Conservation (phyloP, 1,140 invertebrate species). For the Drosophila sulfurigaster region DNA sequence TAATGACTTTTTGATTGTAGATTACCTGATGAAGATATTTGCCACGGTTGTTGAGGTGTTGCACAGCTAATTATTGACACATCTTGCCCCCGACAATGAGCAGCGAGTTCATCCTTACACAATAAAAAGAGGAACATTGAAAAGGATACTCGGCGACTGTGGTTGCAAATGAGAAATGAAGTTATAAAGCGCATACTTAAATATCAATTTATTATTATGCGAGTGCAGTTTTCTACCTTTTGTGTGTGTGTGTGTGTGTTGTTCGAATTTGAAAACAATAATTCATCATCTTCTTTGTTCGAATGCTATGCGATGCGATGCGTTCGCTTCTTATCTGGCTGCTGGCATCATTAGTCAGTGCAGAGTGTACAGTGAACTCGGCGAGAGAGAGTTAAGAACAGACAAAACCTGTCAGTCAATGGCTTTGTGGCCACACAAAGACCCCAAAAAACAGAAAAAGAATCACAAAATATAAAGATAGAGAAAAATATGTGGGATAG, state of each 20-base stretch:
- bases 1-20: slow-evolving; percentile 3
- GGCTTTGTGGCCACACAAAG: slow-evolving; percentile 25
- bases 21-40: slow-evolving; percentile 3
- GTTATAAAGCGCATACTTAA: slow-evolving; percentile 57
- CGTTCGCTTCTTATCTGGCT: slow-evolving; percentile 24
- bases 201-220: slow-evolving; percentile 67
- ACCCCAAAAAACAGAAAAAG: not conserved
- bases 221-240: slow-evolving; percentile 16
- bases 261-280: slow-evolving; percentile 58
- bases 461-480: not conserved
- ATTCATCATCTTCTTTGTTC: slow-evolving; percentile 66
- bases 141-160: not conserved
- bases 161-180: slow-evolving; percentile 37
- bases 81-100: slow-evolving; percentile 14
- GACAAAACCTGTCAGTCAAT: slow-evolving; percentile 58
- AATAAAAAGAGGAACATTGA: not conserved
- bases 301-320: not conserved
- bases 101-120: slow-evolving; percentile 6
- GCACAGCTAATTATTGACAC: slow-evolving; percentile 34
- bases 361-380: slow-evolving; percentile 16
- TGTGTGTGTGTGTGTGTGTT: slow-evolving; percentile 28
- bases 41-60: slow-evolving; percentile 17
- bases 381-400: slow-evolving; percentile 21
- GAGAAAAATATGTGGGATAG: not conserved
- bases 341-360: slow-evolving; percentile 70